A percentile compares a stretch with the other conserved stretches of the same genome.
Evolutionary conservation across 1,140 invertebrate genomes (phyloP).

Genomic region (Paracyclopina nana): DNA sequence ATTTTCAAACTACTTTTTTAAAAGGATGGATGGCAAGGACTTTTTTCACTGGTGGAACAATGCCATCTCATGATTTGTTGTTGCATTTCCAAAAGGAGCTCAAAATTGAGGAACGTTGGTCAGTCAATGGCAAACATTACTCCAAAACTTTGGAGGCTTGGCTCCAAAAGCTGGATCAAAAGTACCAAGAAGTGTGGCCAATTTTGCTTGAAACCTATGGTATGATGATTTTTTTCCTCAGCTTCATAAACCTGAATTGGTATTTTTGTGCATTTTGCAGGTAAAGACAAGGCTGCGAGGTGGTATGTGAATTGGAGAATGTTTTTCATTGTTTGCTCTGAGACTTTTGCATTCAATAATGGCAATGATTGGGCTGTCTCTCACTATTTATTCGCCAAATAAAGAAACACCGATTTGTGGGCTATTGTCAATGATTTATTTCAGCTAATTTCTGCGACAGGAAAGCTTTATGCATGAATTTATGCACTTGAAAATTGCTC

Average conservation of each 20-base stretch:
- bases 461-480: too few species aligned
- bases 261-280: background rate
- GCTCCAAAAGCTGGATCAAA: background rate
- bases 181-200: background rate
- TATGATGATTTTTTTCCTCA: too few species aligned
- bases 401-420: too few species aligned
- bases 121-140: background rate
- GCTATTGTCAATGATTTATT: too few species aligned
- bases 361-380: background rate
- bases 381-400: background rate
- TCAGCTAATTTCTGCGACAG: too few species aligned
- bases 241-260: too few species aligned
- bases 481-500: too few species aligned
- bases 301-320: background rate
- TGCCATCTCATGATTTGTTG: constrained; percentile 7
- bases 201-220: background rate
- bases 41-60: constrained; percentile 12
- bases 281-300: background rate
- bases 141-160: constrained; percentile 1
- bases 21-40: constrained; percentile 12
- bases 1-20: background rate
- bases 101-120: background rate
- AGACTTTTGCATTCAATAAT: background rate
- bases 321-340: background rate
- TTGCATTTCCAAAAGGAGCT: constrained; percentile 9